A percentile compares a stretch with the other conserved stretches of the same genome.
Evolutionary conservation across 2,113 vertebrate genomes (phyloP).

Genomic region (Elephantulus edwardii): DNA sequence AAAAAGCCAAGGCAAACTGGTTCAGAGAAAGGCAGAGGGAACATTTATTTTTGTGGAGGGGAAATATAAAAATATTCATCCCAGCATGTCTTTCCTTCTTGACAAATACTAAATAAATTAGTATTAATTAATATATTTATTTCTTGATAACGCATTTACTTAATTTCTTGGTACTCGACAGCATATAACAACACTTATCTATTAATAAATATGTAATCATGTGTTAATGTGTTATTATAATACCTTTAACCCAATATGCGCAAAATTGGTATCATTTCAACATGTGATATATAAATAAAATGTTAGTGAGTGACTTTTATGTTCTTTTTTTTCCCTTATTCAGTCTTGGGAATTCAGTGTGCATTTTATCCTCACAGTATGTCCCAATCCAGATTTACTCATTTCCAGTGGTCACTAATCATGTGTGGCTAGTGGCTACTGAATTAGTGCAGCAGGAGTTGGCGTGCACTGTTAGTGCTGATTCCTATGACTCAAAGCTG

Average conservation of each 20-base stretch:
- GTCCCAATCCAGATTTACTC: neutral
- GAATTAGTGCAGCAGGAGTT: too few relatives aligned
- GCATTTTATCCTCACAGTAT: neutral
- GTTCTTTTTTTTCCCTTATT: neutral
- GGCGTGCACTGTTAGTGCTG: neutral
- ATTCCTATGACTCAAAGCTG: neutral
- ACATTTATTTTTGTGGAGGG: neutral
- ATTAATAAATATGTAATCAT: too few relatives aligned
- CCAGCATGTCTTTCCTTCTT: neutral
- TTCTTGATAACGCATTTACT: too few relatives aligned
- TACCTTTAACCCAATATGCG: neutral
- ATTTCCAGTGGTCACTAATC: neutral
- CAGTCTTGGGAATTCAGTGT: neutral
- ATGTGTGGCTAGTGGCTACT: neutral
- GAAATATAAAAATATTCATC: neutral
- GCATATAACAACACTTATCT: too few relatives aligned
- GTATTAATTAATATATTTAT: too few relatives aligned
- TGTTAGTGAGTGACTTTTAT: neutral
- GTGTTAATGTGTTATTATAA: neutral
- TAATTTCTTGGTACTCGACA: too few relatives aligned
- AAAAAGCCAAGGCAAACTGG: neutral
- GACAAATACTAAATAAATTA: neutral
- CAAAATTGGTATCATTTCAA: neutral
- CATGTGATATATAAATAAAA: neutral
- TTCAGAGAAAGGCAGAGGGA: neutral